Evolutionary conservation across 2,888 invertebrate species (phyloP).

Genomic region (Drosophila mimica): DNA sequence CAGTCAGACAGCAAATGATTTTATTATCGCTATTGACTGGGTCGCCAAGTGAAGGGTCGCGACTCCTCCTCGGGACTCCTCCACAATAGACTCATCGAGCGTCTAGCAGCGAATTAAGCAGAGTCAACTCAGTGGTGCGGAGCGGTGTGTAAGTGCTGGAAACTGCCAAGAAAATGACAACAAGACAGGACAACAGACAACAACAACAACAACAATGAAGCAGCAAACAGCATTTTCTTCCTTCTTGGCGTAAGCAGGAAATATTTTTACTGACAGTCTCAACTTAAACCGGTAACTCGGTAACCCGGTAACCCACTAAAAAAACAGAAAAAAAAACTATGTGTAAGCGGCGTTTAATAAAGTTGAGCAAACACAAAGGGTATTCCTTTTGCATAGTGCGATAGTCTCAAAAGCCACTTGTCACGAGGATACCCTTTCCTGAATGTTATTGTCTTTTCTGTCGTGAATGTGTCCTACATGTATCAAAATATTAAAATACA

Average conservation of each 20-base stretch:
- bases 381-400: background rate
- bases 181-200: background rate
- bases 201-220: background rate
- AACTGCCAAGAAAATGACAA: background rate
- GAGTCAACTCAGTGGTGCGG: background rate
- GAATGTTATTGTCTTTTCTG: background rate
- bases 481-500: constrained; percentile 8
- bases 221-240: background rate
- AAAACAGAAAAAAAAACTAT: too few species aligned
- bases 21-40: constrained; percentile 65
- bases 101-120: constrained; percentile 2
- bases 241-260: constrained; percentile 1
- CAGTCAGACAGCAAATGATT: constrained; percentile 66
- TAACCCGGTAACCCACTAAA: background rate
- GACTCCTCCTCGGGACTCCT: background rate
- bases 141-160: background rate
- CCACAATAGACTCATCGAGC: background rate
- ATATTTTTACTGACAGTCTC: background rate
- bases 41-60: constrained; percentile 18
- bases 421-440: background rate
- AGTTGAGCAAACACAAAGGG: constrained; percentile 3
- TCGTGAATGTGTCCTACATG: background rate
- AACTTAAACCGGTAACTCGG: background rate
- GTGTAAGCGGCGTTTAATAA: background rate
- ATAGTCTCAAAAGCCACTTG: background rate